These are phyloP conservation scores for Allobates femoralis DNA, from an alignment of 2,797 vertebrate genomes.

Conservation along the genomic window DNA sequence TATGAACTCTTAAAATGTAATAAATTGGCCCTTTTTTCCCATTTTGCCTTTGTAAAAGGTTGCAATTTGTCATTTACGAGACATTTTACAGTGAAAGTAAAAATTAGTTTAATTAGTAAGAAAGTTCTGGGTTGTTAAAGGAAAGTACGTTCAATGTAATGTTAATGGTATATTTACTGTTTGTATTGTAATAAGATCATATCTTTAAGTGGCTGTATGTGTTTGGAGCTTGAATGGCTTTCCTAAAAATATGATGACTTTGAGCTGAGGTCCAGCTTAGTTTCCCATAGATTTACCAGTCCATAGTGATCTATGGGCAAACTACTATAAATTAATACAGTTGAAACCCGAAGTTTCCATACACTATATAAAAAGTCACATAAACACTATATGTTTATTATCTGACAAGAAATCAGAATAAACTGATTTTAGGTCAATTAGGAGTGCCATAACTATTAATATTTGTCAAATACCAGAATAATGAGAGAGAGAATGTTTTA, in stretches of 20 bases:
- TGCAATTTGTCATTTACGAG: constrained; percentile 58
- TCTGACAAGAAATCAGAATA: too few species aligned
- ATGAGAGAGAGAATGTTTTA: too few species aligned
- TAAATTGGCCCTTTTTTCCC: constrained; percentile 69
- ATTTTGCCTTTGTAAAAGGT: constrained; percentile 63
- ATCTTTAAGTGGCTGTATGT: not conserved
- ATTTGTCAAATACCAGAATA: too few species aligned
- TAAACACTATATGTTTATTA: too few species aligned
- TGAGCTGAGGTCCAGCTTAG: not conserved
- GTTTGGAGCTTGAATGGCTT: not conserved
- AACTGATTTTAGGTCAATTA: too few species aligned
- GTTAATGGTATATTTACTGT: not conserved
- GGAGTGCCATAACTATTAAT: too few species aligned
- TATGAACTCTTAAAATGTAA: constrained; percentile 65
- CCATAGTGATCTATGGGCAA: too few species aligned
- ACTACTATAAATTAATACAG: too few species aligned
- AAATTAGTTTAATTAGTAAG: not conserved
- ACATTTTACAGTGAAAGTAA: constrained; percentile 6
- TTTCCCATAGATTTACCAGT: not conserved
- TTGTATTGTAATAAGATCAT: not conserved
- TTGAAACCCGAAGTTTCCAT: too few species aligned
- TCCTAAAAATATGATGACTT: not conserved
- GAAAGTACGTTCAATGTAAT: not conserved
- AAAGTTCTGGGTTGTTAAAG: not conserved
- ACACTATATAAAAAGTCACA: too few species aligned